Evolutionary conservation across 2,797 vertebrate genomes (phyloP), one percentile per base, ranked within the genome.

Genomic region (Muscicapa comitata): DNA sequence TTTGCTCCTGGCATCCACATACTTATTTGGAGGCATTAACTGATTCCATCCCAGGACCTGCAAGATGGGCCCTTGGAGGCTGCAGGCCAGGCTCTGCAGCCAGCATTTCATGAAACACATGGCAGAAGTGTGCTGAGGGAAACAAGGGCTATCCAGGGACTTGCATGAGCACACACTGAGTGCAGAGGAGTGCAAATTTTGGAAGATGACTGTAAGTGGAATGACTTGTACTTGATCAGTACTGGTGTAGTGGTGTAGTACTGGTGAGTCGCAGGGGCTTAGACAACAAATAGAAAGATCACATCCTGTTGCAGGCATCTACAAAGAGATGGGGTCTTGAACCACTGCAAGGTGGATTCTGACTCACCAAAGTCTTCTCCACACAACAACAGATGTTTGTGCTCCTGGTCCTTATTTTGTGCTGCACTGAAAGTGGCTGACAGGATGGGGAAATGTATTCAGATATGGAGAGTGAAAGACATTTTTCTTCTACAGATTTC

Each of bases 161-260:
- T 31, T 2, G 1, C 0, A 1, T 21, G 17, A 85, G 11, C 0
- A 0, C n/a, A 33, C 42, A 24, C 15, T 72, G 37, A 70, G n/a
- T 19, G 28, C 17, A 63, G 11, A 77, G 51, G 37, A 77, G 10
- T 13, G 26, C 23, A 29, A 35, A 33, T 73, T 73, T 14, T 71
- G 40, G 33, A 84, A 29, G 38, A 13, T 24, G 16, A 48, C 1
- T 67, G 25, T 16, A 57, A 70, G 20, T 72, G 11, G 19, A 62
- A 73, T 11, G 23, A 62, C 10, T 85, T 47, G 29, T 90, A 24
- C 37, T 78, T 45, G 28, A 57, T 8, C 45, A 81, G 33, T 29
- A 63, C 47, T 48, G 25, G 47, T 25, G 47, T 15, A 48, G 24
- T 50, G 25, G 33, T 20, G 57, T 40, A 82, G 35, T 31, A 83